Evolutionary conservation across 1,140 invertebrate species (phyloP), one percentile per base, ranked within the genome.

Genomic region (Drosophila tropicalis): DNA sequence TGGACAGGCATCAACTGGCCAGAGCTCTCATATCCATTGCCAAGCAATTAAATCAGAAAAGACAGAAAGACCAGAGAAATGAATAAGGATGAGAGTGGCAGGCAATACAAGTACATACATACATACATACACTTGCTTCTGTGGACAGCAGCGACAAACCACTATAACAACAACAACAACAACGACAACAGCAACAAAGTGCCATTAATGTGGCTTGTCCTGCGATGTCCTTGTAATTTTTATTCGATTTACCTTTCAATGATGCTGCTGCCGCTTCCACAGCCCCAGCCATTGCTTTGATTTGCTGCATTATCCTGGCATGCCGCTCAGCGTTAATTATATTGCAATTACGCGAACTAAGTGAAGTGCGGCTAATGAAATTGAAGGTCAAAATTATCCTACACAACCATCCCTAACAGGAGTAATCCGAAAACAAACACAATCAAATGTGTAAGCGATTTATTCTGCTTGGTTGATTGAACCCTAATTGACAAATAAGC

Each of bases 321-420:
- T 41, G 72, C 40, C 69, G 63, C 41, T 70, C 51, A 61, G 67
- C 81, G 57, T 68, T 84, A 84, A 84, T 86, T 81, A 76, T 65
- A 64, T 81, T 70, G 69, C 73, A 84, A 84, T 81, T 77, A 81
- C 55, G 41, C 19, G 56, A 19, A 51, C 44, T 22, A 51, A 51
- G 44, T 51, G 44, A 51, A 51, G 44, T 51, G 44, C 44, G 44
- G 44, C 19, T 22, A 51, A 51, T 51, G 7, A 51, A 51, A 51
- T 51, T 39, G 41, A 72, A 67, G 72, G 61, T 51, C 44, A 51
- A 51, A 51, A 51, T 51, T 19, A 22, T 51, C 7, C 7, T 4
- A 13, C 3, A 3, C 1, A 36, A 12, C 5, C 2, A 5, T 3
- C 12, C 10, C 9, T 36, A 5, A 29, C 29, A 29, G 34, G 36